Percentiles rank a stretch among this genome's conserved stretches.
These are phyloP conservation scores for Hermodice carunculata DNA, from an alignment of 2,888 invertebrate genomes.

Conservation along the genomic window DNA sequence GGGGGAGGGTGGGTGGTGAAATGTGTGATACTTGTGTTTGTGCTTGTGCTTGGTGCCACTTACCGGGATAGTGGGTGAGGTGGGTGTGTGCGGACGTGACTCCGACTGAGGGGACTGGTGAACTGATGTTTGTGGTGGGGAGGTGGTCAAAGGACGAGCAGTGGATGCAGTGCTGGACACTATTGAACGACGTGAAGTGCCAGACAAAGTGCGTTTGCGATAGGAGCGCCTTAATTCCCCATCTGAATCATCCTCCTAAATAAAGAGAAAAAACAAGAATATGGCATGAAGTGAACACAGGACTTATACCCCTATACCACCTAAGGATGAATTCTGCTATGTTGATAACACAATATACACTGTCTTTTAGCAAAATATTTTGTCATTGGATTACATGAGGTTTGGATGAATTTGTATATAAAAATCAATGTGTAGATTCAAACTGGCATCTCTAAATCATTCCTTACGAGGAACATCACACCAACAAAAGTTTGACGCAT, in stretches of 20 bases:
- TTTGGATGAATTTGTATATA: too few species aligned
- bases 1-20: constrained; percentile 4
- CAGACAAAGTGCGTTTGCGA: constrained; percentile 34
- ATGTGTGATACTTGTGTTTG: neutral
- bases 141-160: constrained; percentile 24
- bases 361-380: too few species aligned
- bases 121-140: constrained; percentile 17
- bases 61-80: neutral
- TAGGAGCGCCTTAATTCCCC: constrained; percentile 32
- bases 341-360: too few species aligned
- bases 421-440: too few species aligned
- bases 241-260: constrained; percentile 40
- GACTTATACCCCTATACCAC: too few species aligned
- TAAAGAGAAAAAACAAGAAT: neutral
- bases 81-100: constrained; percentile 1
- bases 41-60: too few species aligned
- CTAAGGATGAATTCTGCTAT: too few species aligned
- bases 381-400: too few species aligned
- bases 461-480: too few species aligned
- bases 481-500: too few species aligned
- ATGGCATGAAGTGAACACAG: too few species aligned
- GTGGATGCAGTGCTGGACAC: constrained; percentile 26
- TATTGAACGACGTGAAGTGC: constrained; percentile 34
- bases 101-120: neutral
- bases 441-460: too few species aligned